Evolutionary conservation across 2,888 invertebrate species (phyloP), one percentile per base, ranked within the genome.

Genomic region (Polydesmus complanatus): DNA sequence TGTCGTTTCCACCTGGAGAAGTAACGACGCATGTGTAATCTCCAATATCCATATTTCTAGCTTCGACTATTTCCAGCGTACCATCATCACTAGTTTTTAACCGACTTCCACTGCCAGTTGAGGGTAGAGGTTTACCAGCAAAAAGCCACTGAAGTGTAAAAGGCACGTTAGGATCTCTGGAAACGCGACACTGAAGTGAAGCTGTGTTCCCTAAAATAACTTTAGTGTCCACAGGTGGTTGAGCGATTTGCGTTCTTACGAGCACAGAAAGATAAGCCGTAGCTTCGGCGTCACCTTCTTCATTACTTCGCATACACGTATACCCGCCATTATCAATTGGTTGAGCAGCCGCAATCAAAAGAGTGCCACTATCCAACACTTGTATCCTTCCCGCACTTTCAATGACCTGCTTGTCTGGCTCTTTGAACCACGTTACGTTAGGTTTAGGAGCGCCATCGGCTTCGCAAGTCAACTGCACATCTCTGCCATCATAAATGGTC

Each of bases 171-270:
- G 89, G 86, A 76, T 96, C 95, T 70, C 88, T 88, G 48, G 89
- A 88, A 63, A 96, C 89, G 78, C 89, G 90, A 77, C 97, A 98
- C 71, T 91, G 91, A 66, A 98, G 78, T 54, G 89, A 87, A 18
- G 95, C 93, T 58, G 90, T 92, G 68, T 93, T 86, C 23, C 96
- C 95, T 64, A 96, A 80, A 64, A 96, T 82, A 25, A 94, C 91
- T 65, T 86, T 83, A 26, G 90, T 89, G 73, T 94, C 91, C 64
- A 88, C 89, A 58, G 95, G 95, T 60, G 94, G 93, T 68, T 89
- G 88, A 65, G 90, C 84, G 69, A 97, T 94, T 78, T 92, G 89
- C 11, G 94, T 94, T 68, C 91, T 82, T 71, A 92, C 95, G 89
- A 68, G 51, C 63, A 95, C 91, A 66, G 82, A 81, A 62, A 95